phyloP scores from a whole-genome alignment of 2,797 vertebrate genomes.

The Argentina silus region DNA sequence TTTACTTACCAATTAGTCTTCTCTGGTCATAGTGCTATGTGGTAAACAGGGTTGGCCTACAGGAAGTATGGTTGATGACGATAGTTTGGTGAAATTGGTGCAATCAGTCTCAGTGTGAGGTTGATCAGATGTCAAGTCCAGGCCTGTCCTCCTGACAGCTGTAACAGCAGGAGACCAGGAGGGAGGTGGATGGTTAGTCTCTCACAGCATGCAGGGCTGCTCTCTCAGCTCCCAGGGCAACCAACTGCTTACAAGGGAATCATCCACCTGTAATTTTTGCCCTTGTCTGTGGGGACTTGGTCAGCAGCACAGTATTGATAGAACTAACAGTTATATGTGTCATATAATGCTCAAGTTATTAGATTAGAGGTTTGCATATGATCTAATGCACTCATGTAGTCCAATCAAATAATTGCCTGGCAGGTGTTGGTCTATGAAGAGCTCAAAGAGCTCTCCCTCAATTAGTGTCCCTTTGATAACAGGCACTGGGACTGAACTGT shows the following conservation, averaged over 20 bases:
- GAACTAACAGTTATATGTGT: neutral
- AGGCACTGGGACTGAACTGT: no score
- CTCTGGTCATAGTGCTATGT: neutral
- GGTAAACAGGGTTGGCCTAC: neutral
- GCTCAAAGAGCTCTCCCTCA: neutral
- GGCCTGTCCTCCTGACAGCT: conserved; percentile 54
- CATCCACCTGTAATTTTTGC: neutral
- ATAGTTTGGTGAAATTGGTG: neutral
- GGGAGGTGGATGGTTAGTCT: conserved; percentile 18
- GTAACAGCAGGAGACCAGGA: conserved; percentile 28
- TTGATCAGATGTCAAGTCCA: conserved; percentile 60
- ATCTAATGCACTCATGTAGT: neutral
- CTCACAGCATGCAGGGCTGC: conserved; percentile 46
- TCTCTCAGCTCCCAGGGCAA: conserved; percentile 1
- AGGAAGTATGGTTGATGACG: neutral
- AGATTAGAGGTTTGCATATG: conserved; percentile 2
- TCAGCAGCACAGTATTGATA: neutral
- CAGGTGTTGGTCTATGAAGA: neutral
- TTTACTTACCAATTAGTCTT: neutral
- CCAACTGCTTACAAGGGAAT: neutral
- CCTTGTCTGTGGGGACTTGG: neutral
- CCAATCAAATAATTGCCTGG: neutral
- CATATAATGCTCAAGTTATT: neutral
- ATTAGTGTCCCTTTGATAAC: neutral
- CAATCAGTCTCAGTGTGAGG: conserved; percentile 33